These are phyloP conservation scores for Sebastes vulpes DNA, from an alignment of 2,797 vertebrate genomes.

Conservation along the genomic window DNA sequence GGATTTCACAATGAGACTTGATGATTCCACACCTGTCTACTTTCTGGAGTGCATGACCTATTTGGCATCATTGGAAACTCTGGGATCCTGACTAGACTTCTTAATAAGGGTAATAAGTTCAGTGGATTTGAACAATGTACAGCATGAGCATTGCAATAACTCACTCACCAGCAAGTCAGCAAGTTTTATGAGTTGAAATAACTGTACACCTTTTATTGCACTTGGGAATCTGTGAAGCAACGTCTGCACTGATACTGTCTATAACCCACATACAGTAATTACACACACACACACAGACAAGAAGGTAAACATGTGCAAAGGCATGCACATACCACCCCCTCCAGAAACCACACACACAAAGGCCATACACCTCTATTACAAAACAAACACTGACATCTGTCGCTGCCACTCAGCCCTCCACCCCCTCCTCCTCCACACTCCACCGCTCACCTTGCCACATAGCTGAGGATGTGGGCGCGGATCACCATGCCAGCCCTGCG, in stretches of 20 bases:
- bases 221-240: background rate
- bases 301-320: slow-evolving; percentile 48
- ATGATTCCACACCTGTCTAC: background rate
- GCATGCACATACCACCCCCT: slow-evolving; percentile 27
- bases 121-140: background rate
- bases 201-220: background rate
- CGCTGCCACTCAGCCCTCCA: slow-evolving; percentile 62
- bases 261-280: slow-evolving; percentile 9
- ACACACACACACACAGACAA: background rate
- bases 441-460: slow-evolving; percentile 93
- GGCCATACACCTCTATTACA: slow-evolving; percentile 48
- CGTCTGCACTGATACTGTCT: background rate
- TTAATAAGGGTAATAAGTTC: background rate
- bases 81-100: background rate
- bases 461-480: slow-evolving; percentile 94
- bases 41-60: background rate
- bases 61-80: background rate
- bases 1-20: background rate
- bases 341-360: slow-evolving; percentile 21
- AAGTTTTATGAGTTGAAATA: background rate
- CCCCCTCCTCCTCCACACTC: slow-evolving; percentile 9
- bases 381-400: slow-evolving; percentile 79
- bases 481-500: slow-evolving; percentile 90
- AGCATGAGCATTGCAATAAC: background rate
- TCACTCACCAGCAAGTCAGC: background rate